Conservation (phyloP, 2,113 vertebrate species). For the Nanorana parkeri region DNA sequence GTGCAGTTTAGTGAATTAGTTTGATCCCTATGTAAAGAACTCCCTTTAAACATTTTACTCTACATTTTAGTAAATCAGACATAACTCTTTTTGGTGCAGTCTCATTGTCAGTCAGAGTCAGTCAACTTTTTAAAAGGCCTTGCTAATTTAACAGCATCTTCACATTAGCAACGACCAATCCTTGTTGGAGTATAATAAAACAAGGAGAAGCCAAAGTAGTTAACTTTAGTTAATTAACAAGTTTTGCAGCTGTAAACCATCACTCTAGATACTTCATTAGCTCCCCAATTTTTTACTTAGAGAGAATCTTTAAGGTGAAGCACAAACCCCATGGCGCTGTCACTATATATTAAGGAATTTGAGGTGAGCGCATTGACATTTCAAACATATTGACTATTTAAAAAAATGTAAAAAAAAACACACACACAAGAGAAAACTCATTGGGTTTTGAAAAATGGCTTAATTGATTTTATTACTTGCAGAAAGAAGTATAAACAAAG, state of each 20-base stretch:
- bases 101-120: too few species aligned
- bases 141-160: constrained; percentile 20
- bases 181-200: constrained; percentile 40
- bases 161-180: too few species aligned
- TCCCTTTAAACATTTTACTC: too few species aligned
- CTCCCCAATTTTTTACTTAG: constrained; percentile 7
- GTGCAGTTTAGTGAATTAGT: too few species aligned
- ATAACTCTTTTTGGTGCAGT: too few species aligned
- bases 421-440: constrained; percentile 35
- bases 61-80: too few species aligned
- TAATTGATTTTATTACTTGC: constrained; percentile 71
- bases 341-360: constrained; percentile 44
- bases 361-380: constrained; percentile 67
- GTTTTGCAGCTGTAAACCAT: neutral
- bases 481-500: constrained; percentile 64
- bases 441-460: constrained; percentile 50
- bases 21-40: too few species aligned
- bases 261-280: neutral
- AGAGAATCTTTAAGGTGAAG: constrained; percentile 21
- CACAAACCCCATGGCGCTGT: constrained; percentile 10
- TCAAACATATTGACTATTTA: constrained; percentile 63
- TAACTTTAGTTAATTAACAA: constrained; percentile 49
- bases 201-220: constrained; percentile 27
- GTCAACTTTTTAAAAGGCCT: constrained; percentile 15
- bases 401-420: constrained; percentile 2